Percentiles rank a stretch among this genome's conserved stretches.
Conservation (phyloP, 2,113 vertebrate genomes). For the Phycodurus eques region DNA sequence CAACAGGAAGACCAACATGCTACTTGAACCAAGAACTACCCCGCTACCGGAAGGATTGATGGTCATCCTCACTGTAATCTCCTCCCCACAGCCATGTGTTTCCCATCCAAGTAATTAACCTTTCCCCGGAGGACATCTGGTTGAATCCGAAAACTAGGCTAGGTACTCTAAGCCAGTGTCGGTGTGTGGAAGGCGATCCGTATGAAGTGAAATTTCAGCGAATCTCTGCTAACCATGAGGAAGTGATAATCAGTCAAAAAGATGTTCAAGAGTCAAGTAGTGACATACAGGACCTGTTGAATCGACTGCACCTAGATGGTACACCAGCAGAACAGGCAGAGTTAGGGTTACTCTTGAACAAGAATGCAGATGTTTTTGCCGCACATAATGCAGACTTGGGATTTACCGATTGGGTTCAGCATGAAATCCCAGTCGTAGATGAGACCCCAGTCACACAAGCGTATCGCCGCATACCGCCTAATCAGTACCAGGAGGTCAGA, state of each 20-base stretch:
- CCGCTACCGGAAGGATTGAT: background rate
- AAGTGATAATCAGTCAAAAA: background rate
- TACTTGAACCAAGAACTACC: background rate
- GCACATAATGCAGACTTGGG: background rate
- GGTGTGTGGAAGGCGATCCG: background rate
- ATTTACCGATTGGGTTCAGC: background rate
- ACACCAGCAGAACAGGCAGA: background rate
- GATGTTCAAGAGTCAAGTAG: background rate
- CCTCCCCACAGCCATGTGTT: background rate
- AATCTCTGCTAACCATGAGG: background rate
- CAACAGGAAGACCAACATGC: background rate
- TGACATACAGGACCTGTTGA: background rate
- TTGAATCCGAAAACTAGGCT: background rate
- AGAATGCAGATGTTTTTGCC: conserved; percentile 11
- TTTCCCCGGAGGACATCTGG: conserved; percentile 10
- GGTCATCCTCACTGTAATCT: background rate
- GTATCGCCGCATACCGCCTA: background rate
- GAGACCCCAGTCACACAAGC: background rate
- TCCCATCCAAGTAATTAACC: conserved; percentile 9
- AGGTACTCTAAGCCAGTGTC: background rate
- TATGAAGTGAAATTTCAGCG: background rate
- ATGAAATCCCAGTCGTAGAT: conserved; percentile 10
- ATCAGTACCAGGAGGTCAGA: conserved; percentile 1
- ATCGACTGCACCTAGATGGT: background rate
- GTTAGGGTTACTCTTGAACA: background rate